phyloP scores from a whole-genome alignment of 2,113 vertebrate species.

The Eulacestoma nigropectus region DNA sequence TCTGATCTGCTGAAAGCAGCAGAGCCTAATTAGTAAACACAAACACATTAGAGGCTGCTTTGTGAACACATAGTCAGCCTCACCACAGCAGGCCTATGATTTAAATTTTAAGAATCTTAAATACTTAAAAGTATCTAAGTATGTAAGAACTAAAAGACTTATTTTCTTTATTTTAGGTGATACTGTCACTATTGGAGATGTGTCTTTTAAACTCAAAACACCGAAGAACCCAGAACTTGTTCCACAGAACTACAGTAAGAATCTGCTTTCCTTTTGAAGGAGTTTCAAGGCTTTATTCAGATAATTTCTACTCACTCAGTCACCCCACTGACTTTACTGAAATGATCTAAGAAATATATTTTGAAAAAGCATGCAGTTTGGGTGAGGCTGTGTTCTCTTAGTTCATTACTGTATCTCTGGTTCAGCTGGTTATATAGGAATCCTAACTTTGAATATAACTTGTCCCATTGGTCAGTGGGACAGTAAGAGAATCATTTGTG shows the following conservation, averaged over 20 bases:
- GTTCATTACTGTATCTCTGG: neutral
- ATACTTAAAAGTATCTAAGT: neutral
- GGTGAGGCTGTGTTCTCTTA: neutral
- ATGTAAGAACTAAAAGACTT: neutral
- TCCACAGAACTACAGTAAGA: slow-evolving; percentile 91
- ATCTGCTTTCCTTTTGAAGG: neutral
- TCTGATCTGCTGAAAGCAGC: neutral
- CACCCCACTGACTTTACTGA: neutral
- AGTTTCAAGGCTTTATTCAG: neutral
- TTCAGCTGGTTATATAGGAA: neutral
- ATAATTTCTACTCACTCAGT: neutral
- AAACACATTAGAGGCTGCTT: neutral
- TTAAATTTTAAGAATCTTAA: neutral
- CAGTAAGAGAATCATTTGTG: neutral
- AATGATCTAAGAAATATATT: neutral
- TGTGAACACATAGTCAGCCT: neutral
- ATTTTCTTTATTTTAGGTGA: slow-evolving; percentile 77
- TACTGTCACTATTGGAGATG: slow-evolving; percentile 91
- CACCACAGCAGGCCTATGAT: neutral
- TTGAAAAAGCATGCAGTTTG: neutral
- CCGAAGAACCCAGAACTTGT: slow-evolving; percentile 91
- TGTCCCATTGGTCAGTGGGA: neutral
- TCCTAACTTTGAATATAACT: neutral
- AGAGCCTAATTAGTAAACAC: neutral
- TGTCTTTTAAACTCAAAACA: slow-evolving; percentile 85